phyloP scores from a whole-genome alignment of 2,888 invertebrate genomes.

The Lepidochrysops patricia region DNA sequence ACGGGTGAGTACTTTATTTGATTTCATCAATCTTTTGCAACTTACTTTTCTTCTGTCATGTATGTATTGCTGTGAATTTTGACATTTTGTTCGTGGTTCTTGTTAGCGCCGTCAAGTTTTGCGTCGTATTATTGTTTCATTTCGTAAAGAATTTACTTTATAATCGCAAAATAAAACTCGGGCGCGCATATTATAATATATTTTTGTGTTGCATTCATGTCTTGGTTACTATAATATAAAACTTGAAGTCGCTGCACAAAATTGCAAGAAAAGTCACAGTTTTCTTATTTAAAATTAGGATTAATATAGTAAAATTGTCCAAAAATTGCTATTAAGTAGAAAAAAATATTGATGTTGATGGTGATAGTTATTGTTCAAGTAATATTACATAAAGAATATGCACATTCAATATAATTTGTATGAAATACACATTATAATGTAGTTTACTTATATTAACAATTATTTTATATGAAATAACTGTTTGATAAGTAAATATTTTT shows the following conservation, averaged over 20 bases:
- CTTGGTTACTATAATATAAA: not conserved
- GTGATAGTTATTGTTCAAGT: not conserved
- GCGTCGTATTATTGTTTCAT: conserved; percentile 63
- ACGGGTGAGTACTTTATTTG: conserved; percentile 79
- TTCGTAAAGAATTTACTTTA: conserved; percentile 16
- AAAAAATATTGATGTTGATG: not conserved
- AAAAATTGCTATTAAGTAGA: not conserved
- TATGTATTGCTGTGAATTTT: conserved; percentile 61
- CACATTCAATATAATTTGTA: not conserved
- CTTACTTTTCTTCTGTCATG: conserved; percentile 59
- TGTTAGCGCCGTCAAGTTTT: conserved; percentile 68
- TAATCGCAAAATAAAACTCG: conserved; percentile 14
- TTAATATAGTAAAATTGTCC: not conserved
- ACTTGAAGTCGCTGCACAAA: not conserved
- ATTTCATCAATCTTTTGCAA: conserved; percentile 49
- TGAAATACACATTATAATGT: too few species aligned
- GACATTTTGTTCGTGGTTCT: conserved; percentile 61
- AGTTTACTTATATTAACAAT: too few species aligned
- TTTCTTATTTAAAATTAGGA: not conserved
- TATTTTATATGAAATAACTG: not conserved
- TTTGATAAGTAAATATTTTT: not conserved
- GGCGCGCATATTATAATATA: not conserved
- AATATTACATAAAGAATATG: not conserved
- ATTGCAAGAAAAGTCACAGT: not conserved
- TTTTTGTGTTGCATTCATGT: not conserved